These are phyloP conservation scores for Rhopalosiphum padi DNA, from an alignment of 1,140 invertebrate genomes.

Conservation along the genomic window DNA sequence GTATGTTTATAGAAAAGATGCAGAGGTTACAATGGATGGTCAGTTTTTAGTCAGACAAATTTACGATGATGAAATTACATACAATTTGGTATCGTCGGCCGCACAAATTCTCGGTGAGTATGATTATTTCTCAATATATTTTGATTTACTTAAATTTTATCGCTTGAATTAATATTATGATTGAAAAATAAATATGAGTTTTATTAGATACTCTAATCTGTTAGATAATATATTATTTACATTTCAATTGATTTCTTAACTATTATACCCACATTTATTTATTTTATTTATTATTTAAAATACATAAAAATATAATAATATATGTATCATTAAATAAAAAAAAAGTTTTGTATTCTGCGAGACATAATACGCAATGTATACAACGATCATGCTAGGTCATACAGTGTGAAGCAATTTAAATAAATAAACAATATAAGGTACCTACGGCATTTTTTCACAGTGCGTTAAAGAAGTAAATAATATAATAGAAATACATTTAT, in stretches of 20 bases:
- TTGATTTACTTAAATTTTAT: not conserved
- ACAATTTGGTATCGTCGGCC: constrained; percentile 89
- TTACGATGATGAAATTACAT: constrained; percentile 94
- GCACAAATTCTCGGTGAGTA: constrained; percentile 87
- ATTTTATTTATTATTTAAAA: not conserved
- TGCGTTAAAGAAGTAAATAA: not conserved
- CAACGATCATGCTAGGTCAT: not conserved
- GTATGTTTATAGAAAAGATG: constrained; percentile 78
- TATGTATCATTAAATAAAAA: not conserved
- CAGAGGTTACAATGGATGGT: constrained; percentile 91
- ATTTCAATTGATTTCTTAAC: not conserved
- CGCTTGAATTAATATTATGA: too few species aligned
- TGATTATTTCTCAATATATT: not conserved
- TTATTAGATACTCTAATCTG: not conserved
- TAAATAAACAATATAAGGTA: constrained; percentile 12
- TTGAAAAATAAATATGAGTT: not conserved
- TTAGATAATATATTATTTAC: not conserved
- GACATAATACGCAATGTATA: not conserved
- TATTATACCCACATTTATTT: not conserved
- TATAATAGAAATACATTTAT: not conserved
- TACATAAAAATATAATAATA: not conserved
- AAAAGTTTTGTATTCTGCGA: not conserved
- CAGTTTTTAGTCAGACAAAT: constrained; percentile 93
- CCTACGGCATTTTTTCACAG: not conserved
- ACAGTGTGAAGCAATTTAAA: not conserved